Conservation (phyloP, 2,888 invertebrate species). For the Agriopis marginaria region DNA sequence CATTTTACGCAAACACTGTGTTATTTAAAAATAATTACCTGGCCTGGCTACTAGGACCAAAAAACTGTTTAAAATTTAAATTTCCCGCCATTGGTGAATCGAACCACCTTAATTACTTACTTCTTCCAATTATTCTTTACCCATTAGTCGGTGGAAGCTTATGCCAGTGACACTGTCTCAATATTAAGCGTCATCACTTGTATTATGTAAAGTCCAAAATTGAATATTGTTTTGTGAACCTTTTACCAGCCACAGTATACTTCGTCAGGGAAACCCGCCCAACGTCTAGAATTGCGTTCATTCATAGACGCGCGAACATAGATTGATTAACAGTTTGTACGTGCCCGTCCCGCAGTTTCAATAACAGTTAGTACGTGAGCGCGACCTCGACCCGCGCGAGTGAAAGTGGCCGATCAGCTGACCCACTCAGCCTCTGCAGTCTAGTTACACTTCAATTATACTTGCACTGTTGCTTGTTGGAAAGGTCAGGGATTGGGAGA, state of each 20-base stretch:
- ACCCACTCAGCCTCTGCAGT: constrained; percentile 36
- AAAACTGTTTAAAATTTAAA: no score
- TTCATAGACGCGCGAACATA: constrained; percentile 1
- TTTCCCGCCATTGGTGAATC: no score
- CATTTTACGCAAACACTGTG: no score
- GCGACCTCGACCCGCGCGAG: constrained; percentile 52
- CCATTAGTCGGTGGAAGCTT: no score
- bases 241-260: not conserved
- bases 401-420: constrained; percentile 49
- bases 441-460: constrained; percentile 35
- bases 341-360: not conserved
- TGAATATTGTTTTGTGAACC: not conserved
- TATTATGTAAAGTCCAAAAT: no score
- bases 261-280: not conserved
- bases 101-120: no score
- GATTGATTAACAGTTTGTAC: not conserved
- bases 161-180: no score
- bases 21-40: no score
- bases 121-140: no score
- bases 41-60: no score
- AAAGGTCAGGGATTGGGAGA: constrained; percentile 35
- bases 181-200: no score
- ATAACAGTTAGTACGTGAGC: constrained; percentile 16
- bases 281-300: constrained; percentile 4
- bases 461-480: constrained; percentile 17